Evolutionary conservation across 2,888 invertebrate genomes (phyloP).

Genomic region (Hanleya hanleyi): DNA sequence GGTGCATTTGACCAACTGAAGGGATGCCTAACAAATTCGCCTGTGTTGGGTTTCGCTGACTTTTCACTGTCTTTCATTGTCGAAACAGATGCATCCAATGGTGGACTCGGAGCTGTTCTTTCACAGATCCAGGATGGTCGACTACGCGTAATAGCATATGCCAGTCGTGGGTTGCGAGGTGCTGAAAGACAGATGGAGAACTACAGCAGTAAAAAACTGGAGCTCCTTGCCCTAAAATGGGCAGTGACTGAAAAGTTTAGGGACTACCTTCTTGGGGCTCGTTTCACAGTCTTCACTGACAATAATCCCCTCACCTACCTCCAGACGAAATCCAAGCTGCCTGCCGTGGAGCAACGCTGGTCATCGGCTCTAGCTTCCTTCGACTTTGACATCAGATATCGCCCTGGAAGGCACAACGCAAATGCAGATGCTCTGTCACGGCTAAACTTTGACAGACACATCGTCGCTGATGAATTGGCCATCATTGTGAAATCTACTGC

Average conservation of each 20-base stretch:
- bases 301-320: constrained; percentile 20
- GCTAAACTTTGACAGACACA: background rate
- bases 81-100: background rate
- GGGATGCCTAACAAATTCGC: background rate
- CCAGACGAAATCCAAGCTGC: constrained; percentile 10
- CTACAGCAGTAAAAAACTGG: constrained; percentile 20
- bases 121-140: constrained; percentile 2
- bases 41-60: background rate
- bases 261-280: constrained; percentile 14
- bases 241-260: constrained; percentile 29
- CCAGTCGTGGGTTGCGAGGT: background rate
- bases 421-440: constrained; percentile 20
- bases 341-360: constrained; percentile 26
- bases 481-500: background rate
- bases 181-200: background rate
- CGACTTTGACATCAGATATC: constrained; percentile 14
- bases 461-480: background rate
- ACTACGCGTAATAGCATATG: constrained; percentile 18
- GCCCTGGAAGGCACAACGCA: constrained; percentile 15
- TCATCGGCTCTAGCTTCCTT: constrained; percentile 19
- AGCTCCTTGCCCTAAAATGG: constrained; percentile 37
- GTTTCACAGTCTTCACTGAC: constrained; percentile 15
- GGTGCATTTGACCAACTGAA: background rate
- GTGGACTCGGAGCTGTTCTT: background rate
- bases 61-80: background rate